Conservation (phyloP, 2,888 invertebrate genomes). For the Clusia tigrina region DNA sequence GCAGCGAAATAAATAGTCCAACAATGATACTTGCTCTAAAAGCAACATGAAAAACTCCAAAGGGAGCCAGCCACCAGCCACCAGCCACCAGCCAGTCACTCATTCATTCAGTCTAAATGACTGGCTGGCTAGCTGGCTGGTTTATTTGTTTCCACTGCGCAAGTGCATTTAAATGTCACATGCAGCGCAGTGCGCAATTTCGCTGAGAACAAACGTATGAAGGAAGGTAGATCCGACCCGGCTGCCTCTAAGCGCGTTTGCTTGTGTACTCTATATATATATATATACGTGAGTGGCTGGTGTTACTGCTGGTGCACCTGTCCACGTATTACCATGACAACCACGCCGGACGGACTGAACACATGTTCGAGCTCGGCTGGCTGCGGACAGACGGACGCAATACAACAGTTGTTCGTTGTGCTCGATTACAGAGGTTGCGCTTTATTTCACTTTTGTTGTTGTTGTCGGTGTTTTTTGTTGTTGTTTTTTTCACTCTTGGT, state of each 20-base stretch:
- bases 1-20: slow-evolving; percentile 14
- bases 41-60: not conserved
- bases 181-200: no score
- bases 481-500: no score
- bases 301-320: not conserved
- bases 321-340: not conserved
- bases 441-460: not conserved
- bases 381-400: not conserved
- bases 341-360: not conserved
- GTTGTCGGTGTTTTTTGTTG: no score
- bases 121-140: not conserved
- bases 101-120: no score
- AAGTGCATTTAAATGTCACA: slow-evolving; percentile 9
- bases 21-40: slow-evolving; percentile 31
- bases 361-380: not conserved
- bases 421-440: not conserved
- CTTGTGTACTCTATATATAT: not conserved
- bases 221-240: not conserved
- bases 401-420: not conserved
- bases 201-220: no score
- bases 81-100: no score
- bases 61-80: slow-evolving; percentile 7
- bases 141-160: slow-evolving; percentile 10
- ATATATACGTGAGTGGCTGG: not conserved
- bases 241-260: not conserved